Percentiles rank a stretch among this genome's conserved stretches.
These are phyloP conservation scores for Lycopodina hypogea DNA, from an alignment of 37 sponge, comb jelly and placozoan species.

Conservation along the genomic window DNA sequence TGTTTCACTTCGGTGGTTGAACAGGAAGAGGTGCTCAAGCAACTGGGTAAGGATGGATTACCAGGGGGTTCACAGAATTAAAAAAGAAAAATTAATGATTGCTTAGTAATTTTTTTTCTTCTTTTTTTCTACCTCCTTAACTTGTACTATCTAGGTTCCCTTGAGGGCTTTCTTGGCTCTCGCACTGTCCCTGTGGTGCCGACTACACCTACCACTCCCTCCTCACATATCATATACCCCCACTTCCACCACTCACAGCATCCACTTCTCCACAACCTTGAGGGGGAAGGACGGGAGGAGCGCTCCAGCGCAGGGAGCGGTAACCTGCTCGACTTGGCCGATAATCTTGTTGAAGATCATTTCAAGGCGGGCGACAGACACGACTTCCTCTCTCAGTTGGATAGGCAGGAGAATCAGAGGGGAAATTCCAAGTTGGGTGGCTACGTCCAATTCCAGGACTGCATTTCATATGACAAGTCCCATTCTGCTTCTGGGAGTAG, in stretches of 20 bases:
- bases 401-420: constrained; percentile 17
- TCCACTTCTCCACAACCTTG: not conserved
- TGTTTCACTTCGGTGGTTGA: constrained; percentile 61
- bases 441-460: constrained; percentile 26
- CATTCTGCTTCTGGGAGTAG: constrained; percentile 7
- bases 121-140: not conserved
- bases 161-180: not conserved
- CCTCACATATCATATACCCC: not conserved
- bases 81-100: no score
- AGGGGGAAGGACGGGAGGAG: not conserved
- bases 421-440: not conserved
- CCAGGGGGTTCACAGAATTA: no score
- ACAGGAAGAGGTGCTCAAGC: constrained; percentile 37
- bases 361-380: not conserved
- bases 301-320: constrained; percentile 18
- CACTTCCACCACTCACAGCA: not conserved
- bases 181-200: constrained; percentile 5
- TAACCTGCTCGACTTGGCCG: constrained; percentile 11
- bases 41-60: constrained; percentile 49
- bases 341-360: not conserved
- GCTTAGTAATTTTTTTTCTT: no score
- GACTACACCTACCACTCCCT: constrained; percentile 5
- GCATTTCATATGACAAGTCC: constrained; percentile 8
- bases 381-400: constrained; percentile 35
- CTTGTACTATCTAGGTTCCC: not conserved